phyloP scores from a whole-genome alignment of 2,888 invertebrate genomes.

The Oscheius myriophilus region DNA sequence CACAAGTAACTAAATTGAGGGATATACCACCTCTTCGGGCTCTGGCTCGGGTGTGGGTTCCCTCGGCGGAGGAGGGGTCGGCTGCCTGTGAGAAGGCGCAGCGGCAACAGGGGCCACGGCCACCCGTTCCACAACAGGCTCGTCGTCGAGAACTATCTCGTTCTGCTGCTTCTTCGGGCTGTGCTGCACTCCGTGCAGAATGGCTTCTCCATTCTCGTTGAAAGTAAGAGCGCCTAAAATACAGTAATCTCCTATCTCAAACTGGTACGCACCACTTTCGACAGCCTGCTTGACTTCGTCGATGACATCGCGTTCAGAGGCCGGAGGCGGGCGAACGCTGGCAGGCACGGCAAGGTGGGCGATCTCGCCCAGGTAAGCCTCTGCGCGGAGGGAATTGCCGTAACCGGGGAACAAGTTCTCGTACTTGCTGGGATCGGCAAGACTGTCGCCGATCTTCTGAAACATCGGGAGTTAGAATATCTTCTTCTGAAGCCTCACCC shows the following conservation, averaged over 20 bases:
- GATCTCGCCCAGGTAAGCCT: constrained; percentile 52
- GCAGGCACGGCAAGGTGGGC: constrained; percentile 56
- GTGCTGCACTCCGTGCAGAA: constrained; percentile 37
- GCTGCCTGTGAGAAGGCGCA: constrained; percentile 9
- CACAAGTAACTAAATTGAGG: not conserved
- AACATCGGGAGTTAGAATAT: not conserved
- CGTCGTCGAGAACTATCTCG: not conserved
- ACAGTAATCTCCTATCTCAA: not conserved
- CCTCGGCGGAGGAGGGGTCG: constrained; percentile 23
- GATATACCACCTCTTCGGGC: constrained; percentile 10
- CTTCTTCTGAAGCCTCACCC: constrained; percentile 12
- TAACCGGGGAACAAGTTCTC: constrained; percentile 93
- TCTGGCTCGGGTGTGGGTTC: constrained; percentile 25
- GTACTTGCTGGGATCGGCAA: constrained; percentile 94
- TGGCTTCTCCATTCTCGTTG: constrained; percentile 53
- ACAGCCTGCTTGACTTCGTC: constrained; percentile 62
- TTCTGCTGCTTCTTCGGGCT: constrained; percentile 6
- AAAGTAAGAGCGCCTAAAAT: constrained; percentile 48
- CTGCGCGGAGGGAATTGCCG: constrained; percentile 74
- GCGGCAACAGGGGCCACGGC: not conserved
- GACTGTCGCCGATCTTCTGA: constrained; percentile 77
- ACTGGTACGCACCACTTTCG: constrained; percentile 37
- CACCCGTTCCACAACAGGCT: not conserved
- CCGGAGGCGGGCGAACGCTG: constrained; percentile 44
- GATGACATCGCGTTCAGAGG: constrained; percentile 52